phyloP scores from a whole-genome alignment of 2,888 invertebrate genomes.

The Epistrophe eligans region DNA sequence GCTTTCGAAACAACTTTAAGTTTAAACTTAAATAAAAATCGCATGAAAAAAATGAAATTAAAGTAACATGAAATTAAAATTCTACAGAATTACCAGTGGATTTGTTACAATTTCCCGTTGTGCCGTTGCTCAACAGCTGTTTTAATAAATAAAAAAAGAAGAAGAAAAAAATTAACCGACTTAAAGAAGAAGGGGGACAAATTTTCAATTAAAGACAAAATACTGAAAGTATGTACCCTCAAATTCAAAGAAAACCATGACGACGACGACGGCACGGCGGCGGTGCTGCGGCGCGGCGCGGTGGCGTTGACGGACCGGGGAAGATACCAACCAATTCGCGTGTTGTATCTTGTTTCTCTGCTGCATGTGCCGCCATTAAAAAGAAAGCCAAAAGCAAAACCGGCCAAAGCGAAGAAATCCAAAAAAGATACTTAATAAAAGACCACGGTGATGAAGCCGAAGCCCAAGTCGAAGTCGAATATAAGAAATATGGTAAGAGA shows the following conservation, averaged over 20 bases:
- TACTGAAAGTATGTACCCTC: slow-evolving; percentile 7
- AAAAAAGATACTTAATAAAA: slow-evolving; percentile 7
- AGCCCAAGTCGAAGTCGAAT: slow-evolving; percentile 2
- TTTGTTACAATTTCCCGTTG: slow-evolving; percentile 70
- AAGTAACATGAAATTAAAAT: slow-evolving; percentile 18
- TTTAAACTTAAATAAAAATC: neutral
- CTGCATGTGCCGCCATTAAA: slow-evolving; percentile 54
- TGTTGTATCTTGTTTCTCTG: slow-evolving; percentile 43
- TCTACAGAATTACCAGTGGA: slow-evolving; percentile 59
- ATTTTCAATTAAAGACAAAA: slow-evolving; percentile 60
- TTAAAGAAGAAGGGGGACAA: slow-evolving; percentile 19
- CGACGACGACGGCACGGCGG: neutral
- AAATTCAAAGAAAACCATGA: slow-evolving; percentile 9
- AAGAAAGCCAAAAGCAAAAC: slow-evolving; percentile 61
- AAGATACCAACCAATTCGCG: slow-evolving; percentile 51
- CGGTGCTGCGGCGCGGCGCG: too few species aligned
- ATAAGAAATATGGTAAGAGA: slow-evolving; percentile 63
- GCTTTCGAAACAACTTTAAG: slow-evolving; percentile 5
- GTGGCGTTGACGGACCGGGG: neutral
- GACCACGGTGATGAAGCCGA: slow-evolving; percentile 25
- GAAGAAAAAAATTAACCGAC: neutral
- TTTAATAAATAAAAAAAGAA: slow-evolving; percentile 30
- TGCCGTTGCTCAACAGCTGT: slow-evolving; percentile 71
- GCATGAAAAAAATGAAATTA: neutral
- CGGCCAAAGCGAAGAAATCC: slow-evolving; percentile 38